A percentile compares a stretch with the other conserved stretches of the same genome.
phyloP scores from a whole-genome alignment of 2,888 invertebrate species.

The Acanthosoma haemorrhoidale region DNA sequence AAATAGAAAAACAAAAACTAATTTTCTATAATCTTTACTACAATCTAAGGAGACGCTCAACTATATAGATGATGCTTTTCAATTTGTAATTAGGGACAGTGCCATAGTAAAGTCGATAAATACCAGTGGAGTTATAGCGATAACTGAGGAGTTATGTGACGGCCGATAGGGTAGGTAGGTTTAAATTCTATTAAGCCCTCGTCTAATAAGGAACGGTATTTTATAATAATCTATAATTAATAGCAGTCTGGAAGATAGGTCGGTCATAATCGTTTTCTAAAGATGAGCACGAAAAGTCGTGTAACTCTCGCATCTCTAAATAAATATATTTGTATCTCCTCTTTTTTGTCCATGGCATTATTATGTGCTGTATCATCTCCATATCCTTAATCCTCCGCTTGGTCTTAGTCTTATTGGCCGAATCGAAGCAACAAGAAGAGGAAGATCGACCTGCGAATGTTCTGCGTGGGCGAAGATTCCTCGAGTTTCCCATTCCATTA shows the following conservation, averaged over 20 bases:
- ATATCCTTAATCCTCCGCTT: background rate
- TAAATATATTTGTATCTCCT: background rate
- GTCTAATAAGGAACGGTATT: background rate
- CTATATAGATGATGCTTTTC: too few species aligned
- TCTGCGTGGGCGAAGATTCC: background rate
- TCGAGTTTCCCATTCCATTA: background rate
- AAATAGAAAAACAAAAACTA: too few species aligned
- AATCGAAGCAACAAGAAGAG: background rate
- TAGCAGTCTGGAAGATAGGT: background rate
- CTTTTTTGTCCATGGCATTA: background rate
- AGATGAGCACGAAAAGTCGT: background rate
- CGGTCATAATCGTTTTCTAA: background rate
- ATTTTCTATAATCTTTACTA: too few species aligned
- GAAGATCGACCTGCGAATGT: too few species aligned
- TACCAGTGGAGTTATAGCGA: too few species aligned
- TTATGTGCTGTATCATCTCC: background rate
- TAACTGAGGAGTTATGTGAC: background rate
- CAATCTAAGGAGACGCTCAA: too few species aligned
- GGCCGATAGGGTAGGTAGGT: background rate
- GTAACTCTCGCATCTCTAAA: background rate
- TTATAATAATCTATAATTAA: background rate
- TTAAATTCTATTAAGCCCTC: background rate
- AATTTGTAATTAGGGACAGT: too few species aligned
- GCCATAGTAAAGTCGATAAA: too few species aligned
- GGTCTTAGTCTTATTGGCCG: background rate